Evolutionary conservation across 2,888 invertebrate species (phyloP), one percentile per base, ranked within the genome.

Genomic region (Scaptomyza caliginosa): DNA sequence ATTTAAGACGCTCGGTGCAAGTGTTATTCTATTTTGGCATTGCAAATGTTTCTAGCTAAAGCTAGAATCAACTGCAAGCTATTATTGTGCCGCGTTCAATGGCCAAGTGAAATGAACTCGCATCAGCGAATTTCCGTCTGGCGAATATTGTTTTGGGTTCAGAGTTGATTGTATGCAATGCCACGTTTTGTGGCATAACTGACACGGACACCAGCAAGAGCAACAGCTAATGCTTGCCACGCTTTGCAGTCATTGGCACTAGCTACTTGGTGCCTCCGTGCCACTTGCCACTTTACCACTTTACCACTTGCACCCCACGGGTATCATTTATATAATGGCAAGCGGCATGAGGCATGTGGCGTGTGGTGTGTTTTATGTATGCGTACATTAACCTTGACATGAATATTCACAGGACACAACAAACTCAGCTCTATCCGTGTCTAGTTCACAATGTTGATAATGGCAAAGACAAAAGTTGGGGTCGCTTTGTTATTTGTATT

Each of bases 101-200:
- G 78, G 63, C 57, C 81, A 48, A 60, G 74, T 52, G 60, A 72
- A 79, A 86, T 77, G 86, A 81, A 79, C 86, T 40, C 48, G 7
- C 32, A 10, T 7, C 23, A 36, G 39, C 19, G 57, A 69, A 59
- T 67, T 76, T 85, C 71, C 83, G 66, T 82, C 67, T 67, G 73
- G 48, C 59, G 13, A 24, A 30, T 30, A 17, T 19, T 32, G 17
- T 13, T 23, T 30, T 30, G 59, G 63, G 86, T 74, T 86, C 86
- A 83, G 84, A 82, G 86, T 83, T 86, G 74, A 86, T 67, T 81
- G 83, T 77, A 80, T 83, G 80, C 80, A 67, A 58, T 63, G 68
- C 74, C 74, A 67, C 52, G 77, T 63, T 38, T 51, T 42, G 40
- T 62, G 68, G 50, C 73, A 82, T 81, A 85, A 86, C 81, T 64